Evolutionary conservation across 2,888 invertebrate species (phyloP).

Genomic region (Cactoblastis cactorum): DNA sequence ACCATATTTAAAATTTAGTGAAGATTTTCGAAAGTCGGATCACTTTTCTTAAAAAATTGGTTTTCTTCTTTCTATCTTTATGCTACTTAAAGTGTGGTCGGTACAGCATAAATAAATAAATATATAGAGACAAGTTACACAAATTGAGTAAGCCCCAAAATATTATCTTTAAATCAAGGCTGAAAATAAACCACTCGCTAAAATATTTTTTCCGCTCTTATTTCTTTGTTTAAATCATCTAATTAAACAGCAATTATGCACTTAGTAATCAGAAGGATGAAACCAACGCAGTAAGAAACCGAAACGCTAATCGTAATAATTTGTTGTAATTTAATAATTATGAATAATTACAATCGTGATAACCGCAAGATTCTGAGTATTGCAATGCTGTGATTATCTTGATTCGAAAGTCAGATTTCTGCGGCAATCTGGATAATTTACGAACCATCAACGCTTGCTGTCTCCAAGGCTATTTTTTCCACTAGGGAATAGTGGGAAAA

Average conservation of each 20-base stretch:
- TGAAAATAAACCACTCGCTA: too few relatives aligned
- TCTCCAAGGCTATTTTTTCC: background rate
- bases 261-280: background rate
- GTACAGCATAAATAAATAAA: too few relatives aligned
- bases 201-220: too few relatives aligned
- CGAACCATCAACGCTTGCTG: background rate
- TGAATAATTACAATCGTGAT: constrained; percentile 1
- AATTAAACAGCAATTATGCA: background rate
- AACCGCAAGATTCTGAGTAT: background rate
- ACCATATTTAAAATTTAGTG: too few relatives aligned
- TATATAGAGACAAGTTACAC: too few relatives aligned
- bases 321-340: constrained; percentile 10
- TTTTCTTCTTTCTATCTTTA: too few relatives aligned
- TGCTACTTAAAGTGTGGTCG: too few relatives aligned
- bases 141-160: too few relatives aligned
- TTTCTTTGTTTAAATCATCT: too few relatives aligned
- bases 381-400: constrained; percentile 5
- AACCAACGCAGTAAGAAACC: background rate
- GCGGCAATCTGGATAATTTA: background rate
- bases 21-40: too few relatives aligned
- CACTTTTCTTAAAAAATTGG: too few relatives aligned
- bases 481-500: background rate
- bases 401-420: constrained; percentile 1
- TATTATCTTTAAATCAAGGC: background rate
- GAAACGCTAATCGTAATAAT: constrained; percentile 6